phyloP scores from a whole-genome alignment of 2,888 invertebrate genomes.

The Drosophila kambysellisi region DNA sequence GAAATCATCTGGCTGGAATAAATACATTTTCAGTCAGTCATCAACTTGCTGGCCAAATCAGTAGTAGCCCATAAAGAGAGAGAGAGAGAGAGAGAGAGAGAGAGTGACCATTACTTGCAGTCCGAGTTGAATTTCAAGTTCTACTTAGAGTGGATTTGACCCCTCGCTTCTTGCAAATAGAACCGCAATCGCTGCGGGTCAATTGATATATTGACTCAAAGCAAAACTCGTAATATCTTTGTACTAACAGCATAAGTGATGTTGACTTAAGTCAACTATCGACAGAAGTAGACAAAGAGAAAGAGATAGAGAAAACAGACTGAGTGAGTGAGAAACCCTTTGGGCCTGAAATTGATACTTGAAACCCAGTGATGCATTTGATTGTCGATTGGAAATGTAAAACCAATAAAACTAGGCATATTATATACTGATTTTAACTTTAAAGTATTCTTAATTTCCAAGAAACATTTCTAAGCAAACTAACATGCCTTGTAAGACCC shows the following conservation, averaged over 20 bases:
- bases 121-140: conserved; percentile 3
- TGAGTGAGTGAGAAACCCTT: not conserved
- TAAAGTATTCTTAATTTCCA: not conserved
- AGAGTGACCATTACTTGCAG: not conserved
- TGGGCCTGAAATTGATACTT: conserved; percentile 26
- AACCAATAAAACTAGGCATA: conserved; percentile 31
- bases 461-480: not conserved
- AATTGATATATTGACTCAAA: conserved; percentile 42
- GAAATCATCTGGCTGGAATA: conserved; percentile 74
- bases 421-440: not conserved
- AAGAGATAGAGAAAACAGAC: not conserved
- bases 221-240: conserved; percentile 25
- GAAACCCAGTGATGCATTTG: conserved; percentile 55
- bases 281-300: not conserved
- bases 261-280: conserved; percentile 35
- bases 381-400: conserved; percentile 24
- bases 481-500: not conserved
- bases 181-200: conserved; percentile 16
- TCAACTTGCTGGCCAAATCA: conserved; percentile 13
- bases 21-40: conserved; percentile 60
- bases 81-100: not conserved
- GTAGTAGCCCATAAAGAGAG: not conserved
- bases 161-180: conserved; percentile 25
- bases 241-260: conserved; percentile 45
- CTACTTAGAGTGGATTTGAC: conserved; percentile 3